phyloP scores from a whole-genome alignment of 2,888 invertebrate genomes.

The Panzeria rudis region DNA sequence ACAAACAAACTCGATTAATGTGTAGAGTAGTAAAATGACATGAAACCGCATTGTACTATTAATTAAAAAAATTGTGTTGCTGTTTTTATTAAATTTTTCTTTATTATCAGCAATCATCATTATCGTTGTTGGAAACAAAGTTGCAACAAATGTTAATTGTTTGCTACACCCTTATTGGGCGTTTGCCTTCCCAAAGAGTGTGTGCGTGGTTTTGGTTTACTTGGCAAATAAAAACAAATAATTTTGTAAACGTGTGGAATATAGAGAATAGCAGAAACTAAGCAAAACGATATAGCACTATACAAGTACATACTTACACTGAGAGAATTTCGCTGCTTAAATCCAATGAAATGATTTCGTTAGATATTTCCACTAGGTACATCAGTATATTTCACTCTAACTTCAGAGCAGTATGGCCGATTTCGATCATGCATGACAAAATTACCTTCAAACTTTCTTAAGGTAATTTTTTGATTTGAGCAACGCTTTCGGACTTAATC shows the following conservation, averaged over 20 bases:
- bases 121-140: neutral
- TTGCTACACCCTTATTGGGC: slow-evolving; percentile 3
- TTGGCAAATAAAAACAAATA: neutral
- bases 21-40: slow-evolving; percentile 1
- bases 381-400: too few relatives aligned
- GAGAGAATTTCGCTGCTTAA: too few relatives aligned
- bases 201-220: neutral
- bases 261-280: neutral
- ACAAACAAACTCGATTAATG: slow-evolving; percentile 41
- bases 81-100: slow-evolving; percentile 11
- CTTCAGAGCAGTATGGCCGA: too few relatives aligned
- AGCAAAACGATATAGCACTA: neutral
- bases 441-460: too few relatives aligned
- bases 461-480: too few relatives aligned
- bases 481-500: too few relatives aligned
- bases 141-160: slow-evolving; percentile 3
- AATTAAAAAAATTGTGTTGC: slow-evolving; percentile 10
- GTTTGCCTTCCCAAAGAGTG: neutral
- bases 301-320: too few relatives aligned
- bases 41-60: slow-evolving; percentile 28
- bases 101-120: slow-evolving; percentile 36
- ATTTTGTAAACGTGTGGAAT: neutral
- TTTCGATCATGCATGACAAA: too few relatives aligned
- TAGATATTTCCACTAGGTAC: too few relatives aligned
- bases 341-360: too few relatives aligned